Base-by-base conservation (phyloP, 2,888 invertebrate genomes). In the Paralinhomoeus sp. region DNA sequence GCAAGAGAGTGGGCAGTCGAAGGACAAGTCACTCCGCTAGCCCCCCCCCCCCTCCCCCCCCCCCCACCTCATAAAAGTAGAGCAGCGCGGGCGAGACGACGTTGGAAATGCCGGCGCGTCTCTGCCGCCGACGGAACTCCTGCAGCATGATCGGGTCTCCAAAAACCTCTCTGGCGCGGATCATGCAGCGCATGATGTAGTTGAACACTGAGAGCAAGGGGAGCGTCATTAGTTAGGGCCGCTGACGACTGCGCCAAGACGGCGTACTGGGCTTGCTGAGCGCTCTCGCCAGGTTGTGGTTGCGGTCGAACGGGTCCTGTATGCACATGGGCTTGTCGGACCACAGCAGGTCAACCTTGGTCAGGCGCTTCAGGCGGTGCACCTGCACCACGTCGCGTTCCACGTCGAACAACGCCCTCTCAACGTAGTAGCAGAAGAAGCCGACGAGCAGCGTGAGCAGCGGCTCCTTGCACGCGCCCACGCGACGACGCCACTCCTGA, bases 281-380 rank as follows among this genome's bases (percentile, higher is more conserved):
- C 2, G 70, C 71, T 43, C 65, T 62, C 20, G 72, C 72, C 35
- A 74, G 59, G 54, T 74, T 73, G 53, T 73, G 73, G 45, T 53
- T 62, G 33, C 69, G 57, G 53, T 72, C 70, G 62, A 74, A 74
- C 9, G 73, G 73, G 62, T 74, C 74, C 63, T 74, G 73, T 49
- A 74, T 70, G 27, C 71, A 71, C 42, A 74, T 62, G 40, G 64
- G 64, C 41, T 63, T 63, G 2, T 66, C 63, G 52, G 66, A 67
- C 72, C 72, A 73, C 24, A 68, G 57, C 53, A 72, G 73, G 45
- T 70, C 68, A 51, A 69, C 64, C 43, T 69, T 64, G 1, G 64
- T 62, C 24, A 73, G 40, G 15, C 15, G 33, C 27, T 9, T 27
- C 20, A 3, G 2, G 3, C 31, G 47, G 3, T 45, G 18, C 5